Base-by-base conservation (phyloP, 1,140 invertebrate genomes). In the Pemphigus obesinymphae region DNA sequence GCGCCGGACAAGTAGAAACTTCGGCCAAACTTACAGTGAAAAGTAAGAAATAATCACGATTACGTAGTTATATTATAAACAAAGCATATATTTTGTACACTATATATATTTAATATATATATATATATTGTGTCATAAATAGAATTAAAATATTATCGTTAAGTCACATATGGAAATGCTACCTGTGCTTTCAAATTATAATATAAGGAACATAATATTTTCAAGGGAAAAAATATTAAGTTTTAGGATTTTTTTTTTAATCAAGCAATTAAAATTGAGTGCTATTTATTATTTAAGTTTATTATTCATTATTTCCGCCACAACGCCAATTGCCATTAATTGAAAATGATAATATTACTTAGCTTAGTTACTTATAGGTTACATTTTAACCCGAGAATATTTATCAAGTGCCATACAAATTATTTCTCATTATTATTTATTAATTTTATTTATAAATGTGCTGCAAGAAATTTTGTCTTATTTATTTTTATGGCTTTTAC, bases 21-120 rank as follows among this genome's bases (percentile, higher is more conserved):
- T 96, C 93, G 85, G 95, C 95, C 85, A 94, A 93, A 88, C 92
- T 99, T 89, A 94, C 93, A 89, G 96, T 97, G 89, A 95, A 96
- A 96, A 97, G 96, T 97, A 96, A 96, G 95, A 92, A 93, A 89
- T 95, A 92, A 93, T 82, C 26, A 76, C 55, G 61, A 63, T 82
- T 78, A 40, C n/a, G 50, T 82, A 76, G 40, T 34, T 37, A 76
- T 45, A 37, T 34, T 50, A 73, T 50, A 48, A 48, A 8, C 13
- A 45, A 13, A 48, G 10, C 3, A 26, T 45, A n/a, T 82, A 70
- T 82, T 13, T n/a, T 82, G 6, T 66, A 29, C 10, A 66, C 26
- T 29, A 31, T 45, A 43, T 70, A 72, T 50, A 73, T 73, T n/a
- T n/a, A n/a, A 48, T 68, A 13, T 68, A 43, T 40, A 68, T 70